Evolutionary conservation across 2,797 vertebrate genomes (phyloP).

Genomic region (Coluber constrictor): DNA sequence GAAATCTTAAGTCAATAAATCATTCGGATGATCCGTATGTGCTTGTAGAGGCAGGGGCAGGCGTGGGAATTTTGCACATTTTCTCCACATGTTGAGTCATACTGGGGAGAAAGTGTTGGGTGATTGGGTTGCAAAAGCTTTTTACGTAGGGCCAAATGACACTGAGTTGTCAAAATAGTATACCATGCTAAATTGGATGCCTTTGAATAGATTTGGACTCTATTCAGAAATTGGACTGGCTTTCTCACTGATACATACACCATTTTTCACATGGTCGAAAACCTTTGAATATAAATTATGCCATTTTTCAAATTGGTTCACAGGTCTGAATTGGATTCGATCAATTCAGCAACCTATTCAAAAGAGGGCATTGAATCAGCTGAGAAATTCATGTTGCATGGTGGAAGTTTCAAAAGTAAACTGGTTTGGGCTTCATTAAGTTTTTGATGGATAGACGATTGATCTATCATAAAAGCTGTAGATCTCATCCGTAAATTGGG

Average conservation of each 20-base stretch:
- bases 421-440: not conserved
- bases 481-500: not conserved
- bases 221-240: not conserved
- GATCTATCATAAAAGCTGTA: not conserved
- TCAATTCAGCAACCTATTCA: not conserved
- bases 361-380: not conserved
- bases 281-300: not conserved
- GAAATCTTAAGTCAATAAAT: not conserved
- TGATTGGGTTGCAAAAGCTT: not conserved
- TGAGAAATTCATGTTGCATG: not conserved
- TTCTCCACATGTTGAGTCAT: not conserved
- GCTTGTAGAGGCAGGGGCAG: not conserved
- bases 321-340: not conserved
- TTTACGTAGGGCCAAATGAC: not conserved
- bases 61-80: not conserved
- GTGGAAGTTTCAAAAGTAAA: not conserved
- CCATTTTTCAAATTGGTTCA: not conserved
- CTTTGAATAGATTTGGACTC: not conserved
- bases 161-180: not conserved
- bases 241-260: not conserved
- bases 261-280: not conserved
- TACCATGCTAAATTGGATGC: not conserved
- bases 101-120: not conserved
- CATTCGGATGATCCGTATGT: not conserved
- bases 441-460: not conserved